Evolutionary conservation across 1,140 invertebrate genomes (phyloP).

Genomic region (Leptopilina boulardi): DNA sequence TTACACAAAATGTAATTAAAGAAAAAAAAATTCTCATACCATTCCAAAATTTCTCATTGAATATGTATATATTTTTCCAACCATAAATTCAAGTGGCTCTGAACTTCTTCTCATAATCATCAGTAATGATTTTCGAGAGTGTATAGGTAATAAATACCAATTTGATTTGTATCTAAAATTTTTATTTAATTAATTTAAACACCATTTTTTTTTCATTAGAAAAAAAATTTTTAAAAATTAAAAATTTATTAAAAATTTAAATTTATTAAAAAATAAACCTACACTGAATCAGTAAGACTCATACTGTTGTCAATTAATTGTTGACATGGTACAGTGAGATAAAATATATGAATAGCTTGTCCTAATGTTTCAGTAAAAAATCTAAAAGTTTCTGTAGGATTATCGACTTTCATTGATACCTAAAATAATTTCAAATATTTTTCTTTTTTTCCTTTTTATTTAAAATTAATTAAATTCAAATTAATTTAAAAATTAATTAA

Average conservation of each 20-base stretch:
- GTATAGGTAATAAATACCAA: background rate
- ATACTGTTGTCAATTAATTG: background rate
- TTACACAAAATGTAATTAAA: too few relatives aligned
- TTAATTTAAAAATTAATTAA: too few relatives aligned
- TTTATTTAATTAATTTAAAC: too few relatives aligned
- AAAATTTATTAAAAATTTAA: too few relatives aligned
- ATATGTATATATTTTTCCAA: background rate
- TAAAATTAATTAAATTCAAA: too few relatives aligned
- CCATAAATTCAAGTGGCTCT: constrained; percentile 2
- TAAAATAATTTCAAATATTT: too few relatives aligned
- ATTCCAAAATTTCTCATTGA: background rate
- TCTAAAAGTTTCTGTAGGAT: background rate
- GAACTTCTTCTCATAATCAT: constrained; percentile 1
- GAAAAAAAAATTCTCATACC: too few relatives aligned
- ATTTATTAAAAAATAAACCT: background rate
- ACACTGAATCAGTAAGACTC: background rate
- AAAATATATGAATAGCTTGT: background rate
- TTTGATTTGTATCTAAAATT: background rate
- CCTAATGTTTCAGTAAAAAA: background rate
- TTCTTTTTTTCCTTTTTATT: too few relatives aligned
- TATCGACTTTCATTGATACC: background rate
- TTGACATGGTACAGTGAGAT: background rate
- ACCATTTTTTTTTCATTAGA: too few relatives aligned
- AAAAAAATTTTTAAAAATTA: too few relatives aligned
- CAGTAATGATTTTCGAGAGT: background rate